These are phyloP conservation scores for Hydrotaea diabolus DNA, from an alignment of 2,888 invertebrate species.

Conservation along the genomic window DNA sequence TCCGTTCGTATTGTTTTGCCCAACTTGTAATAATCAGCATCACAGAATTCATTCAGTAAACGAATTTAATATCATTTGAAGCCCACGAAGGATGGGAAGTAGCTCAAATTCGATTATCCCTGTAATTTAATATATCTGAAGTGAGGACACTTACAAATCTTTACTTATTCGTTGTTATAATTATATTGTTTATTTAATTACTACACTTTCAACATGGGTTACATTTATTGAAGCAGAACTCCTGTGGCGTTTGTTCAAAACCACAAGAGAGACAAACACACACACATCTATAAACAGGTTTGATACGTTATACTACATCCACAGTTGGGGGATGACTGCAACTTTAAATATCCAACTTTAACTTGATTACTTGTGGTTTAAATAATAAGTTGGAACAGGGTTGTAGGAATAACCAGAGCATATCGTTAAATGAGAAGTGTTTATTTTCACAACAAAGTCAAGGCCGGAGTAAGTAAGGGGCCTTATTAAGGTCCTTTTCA, in stretches of 20 bases:
- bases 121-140: not conserved
- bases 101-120: not conserved
- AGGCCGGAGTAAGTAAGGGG: too few species aligned
- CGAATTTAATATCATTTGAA: too few species aligned
- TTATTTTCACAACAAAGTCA: too few species aligned
- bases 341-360: not conserved
- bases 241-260: not conserved
- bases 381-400: not conserved
- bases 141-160: not conserved
- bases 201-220: not conserved
- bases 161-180: not conserved
- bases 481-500: too few species aligned
- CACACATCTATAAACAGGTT: not conserved
- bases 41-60: not conserved
- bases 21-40: too few species aligned
- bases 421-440: too few species aligned
- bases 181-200: conserved; percentile 7
- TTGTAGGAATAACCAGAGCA: too few species aligned
- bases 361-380: not conserved
- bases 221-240: not conserved
- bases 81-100: not conserved
- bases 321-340: not conserved
- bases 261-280: not conserved
- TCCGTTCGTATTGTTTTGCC: too few species aligned
- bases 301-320: not conserved